These are phyloP conservation scores for Plemyria rubiginata DNA, from an alignment of 2,888 invertebrate genomes.

Conservation along the genomic window DNA sequence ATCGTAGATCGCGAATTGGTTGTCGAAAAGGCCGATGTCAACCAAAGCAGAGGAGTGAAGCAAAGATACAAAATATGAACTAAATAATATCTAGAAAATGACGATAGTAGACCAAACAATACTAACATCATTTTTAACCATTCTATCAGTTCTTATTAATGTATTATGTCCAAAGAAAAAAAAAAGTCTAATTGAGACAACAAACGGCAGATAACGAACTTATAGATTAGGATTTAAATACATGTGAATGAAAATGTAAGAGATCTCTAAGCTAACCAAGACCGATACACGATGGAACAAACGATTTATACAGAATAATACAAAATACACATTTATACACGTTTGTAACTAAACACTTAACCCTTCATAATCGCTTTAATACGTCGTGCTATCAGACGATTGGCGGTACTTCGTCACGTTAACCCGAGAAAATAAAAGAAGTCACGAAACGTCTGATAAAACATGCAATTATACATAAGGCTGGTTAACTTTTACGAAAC, in stretches of 20 bases:
- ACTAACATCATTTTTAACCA: too few species aligned
- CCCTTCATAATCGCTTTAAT: neutral
- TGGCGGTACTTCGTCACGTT: neutral
- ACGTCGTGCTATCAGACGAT: neutral
- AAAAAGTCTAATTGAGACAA: too few species aligned
- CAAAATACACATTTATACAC: constrained; percentile 17
- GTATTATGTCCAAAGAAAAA: too few species aligned
- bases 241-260: neutral
- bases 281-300: constrained; percentile 6
- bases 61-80: neutral
- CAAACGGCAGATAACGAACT: neutral
- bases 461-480: neutral
- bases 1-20: constrained; percentile 12
- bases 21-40: neutral
- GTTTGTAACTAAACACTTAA: constrained; percentile 6
- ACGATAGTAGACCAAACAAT: too few species aligned
- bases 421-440: neutral
- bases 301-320: constrained; percentile 12
- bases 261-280: constrained; percentile 10
- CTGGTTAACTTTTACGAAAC: neutral
- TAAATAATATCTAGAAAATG: neutral
- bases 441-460: constrained; percentile 1
- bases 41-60: neutral
- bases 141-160: neutral
- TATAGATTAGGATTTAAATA: neutral